These are phyloP conservation scores for Drosophila vallismaia DNA, from an alignment of 2,888 invertebrate genomes.

Conservation along the genomic window DNA sequence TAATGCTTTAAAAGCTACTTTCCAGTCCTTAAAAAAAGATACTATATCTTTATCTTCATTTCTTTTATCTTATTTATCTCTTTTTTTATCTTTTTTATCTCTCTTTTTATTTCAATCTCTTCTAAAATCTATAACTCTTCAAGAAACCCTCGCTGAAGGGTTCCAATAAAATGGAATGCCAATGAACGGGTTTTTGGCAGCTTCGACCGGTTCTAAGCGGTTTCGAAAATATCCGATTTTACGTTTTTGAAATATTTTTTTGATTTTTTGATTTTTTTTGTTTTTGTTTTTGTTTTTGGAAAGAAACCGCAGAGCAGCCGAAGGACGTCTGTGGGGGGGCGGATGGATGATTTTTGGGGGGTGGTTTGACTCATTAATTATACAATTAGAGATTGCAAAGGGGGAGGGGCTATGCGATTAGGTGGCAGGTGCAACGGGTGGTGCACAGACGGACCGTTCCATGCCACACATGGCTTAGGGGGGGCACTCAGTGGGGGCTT, in stretches of 20 bases:
- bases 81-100: too few species aligned
- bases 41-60: too few species aligned
- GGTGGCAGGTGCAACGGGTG: not conserved
- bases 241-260: not conserved
- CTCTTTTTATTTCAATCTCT: too few species aligned
- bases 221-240: constrained; percentile 14
- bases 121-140: too few species aligned
- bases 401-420: constrained; percentile 18
- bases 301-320: constrained; percentile 47
- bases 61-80: too few species aligned
- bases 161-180: not conserved
- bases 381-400: constrained; percentile 69
- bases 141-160: constrained; percentile 10
- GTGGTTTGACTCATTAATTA: constrained; percentile 71
- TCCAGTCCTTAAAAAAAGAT: too few species aligned
- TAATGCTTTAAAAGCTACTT: too few species aligned
- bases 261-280: not conserved
- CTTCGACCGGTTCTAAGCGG: constrained; percentile 41
- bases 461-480: constrained; percentile 32
- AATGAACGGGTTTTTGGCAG: constrained; percentile 25
- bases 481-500: constrained; percentile 32
- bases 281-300: constrained; percentile 16
- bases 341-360: constrained; percentile 6
- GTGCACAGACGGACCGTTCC: constrained; percentile 16
- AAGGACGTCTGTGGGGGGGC: constrained; percentile 12